These are phyloP conservation scores for Siniperca knerii DNA, from an alignment of 2,113 vertebrate species.

Conservation along the genomic window DNA sequence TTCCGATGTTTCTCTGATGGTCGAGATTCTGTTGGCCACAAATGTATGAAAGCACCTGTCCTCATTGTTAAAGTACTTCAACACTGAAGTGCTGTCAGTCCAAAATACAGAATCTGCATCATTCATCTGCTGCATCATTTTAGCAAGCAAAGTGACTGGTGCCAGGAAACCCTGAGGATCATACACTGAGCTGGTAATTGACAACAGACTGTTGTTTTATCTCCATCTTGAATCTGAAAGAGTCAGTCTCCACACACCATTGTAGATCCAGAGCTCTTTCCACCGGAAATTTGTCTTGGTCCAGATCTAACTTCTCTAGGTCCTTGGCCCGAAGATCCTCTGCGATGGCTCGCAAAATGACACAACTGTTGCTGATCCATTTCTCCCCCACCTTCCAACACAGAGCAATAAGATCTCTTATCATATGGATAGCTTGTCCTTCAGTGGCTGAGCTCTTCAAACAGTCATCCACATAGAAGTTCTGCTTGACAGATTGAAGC, in stretches of 20 bases:
- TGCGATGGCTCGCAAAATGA: background rate
- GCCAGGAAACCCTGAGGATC: background rate
- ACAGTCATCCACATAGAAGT: conserved; percentile 8
- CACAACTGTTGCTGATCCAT: background rate
- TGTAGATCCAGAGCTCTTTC: conserved; percentile 12
- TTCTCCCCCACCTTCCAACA: background rate
- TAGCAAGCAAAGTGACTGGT: background rate
- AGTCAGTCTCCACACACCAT: background rate
- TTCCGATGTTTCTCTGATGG: too few species aligned
- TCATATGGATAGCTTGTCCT: background rate
- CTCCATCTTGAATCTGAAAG: background rate
- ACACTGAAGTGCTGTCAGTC: background rate
- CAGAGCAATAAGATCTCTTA: background rate
- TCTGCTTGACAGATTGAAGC: background rate
- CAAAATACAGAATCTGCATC: background rate
- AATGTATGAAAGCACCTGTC: background rate
- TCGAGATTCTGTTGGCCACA: background rate
- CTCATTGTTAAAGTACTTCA: background rate
- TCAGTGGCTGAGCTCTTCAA: background rate
- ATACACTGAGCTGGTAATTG: background rate
- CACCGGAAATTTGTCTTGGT: background rate
- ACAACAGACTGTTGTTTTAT: background rate
- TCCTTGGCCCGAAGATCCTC: background rate
- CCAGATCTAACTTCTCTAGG: background rate
- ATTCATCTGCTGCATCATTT: background rate